These are phyloP conservation scores for Acanthacorydalis orientalis DNA, from an alignment of 2,888 invertebrate species.

Conservation along the genomic window DNA sequence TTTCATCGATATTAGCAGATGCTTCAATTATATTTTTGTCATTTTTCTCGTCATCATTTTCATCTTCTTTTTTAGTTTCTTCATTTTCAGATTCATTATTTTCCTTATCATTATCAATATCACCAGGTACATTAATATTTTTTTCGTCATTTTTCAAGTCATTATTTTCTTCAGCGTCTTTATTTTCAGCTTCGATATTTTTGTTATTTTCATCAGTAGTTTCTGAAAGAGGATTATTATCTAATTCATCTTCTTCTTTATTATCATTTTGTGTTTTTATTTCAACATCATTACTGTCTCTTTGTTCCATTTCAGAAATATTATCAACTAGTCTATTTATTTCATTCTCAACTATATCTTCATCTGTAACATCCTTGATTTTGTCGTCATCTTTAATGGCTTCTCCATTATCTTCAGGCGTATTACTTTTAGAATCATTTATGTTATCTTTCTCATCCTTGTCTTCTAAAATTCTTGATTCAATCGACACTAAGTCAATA, in stretches of 20 bases:
- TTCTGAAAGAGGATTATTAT: constrained; percentile 5
- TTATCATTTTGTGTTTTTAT: no score
- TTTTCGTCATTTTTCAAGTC: constrained; percentile 4
- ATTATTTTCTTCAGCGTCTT: constrained; percentile 4
- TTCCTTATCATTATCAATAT: constrained; percentile 1
- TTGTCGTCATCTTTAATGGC: no score
- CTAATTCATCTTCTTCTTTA: neutral
- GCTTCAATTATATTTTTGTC: no score
- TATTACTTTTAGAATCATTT: no score
- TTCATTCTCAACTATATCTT: constrained; percentile 9
- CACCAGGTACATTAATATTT: neutral
- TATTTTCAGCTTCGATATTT: neutral
- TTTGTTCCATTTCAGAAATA: neutral
- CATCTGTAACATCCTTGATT: no score
- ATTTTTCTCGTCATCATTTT: constrained; percentile 1
- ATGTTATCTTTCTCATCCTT: no score
- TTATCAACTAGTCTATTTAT: constrained; percentile 6
- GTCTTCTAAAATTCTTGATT: no score
- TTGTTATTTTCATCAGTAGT: neutral
- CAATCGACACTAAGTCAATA: no score
- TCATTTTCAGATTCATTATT: neutral
- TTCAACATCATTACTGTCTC: neutral
- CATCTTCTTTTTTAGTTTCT: neutral
- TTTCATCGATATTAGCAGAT: no score
- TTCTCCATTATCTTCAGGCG: no score